Evolutionary conservation across 2,888 invertebrate species (phyloP).

Genomic region (Nemotelus nigrinus): DNA sequence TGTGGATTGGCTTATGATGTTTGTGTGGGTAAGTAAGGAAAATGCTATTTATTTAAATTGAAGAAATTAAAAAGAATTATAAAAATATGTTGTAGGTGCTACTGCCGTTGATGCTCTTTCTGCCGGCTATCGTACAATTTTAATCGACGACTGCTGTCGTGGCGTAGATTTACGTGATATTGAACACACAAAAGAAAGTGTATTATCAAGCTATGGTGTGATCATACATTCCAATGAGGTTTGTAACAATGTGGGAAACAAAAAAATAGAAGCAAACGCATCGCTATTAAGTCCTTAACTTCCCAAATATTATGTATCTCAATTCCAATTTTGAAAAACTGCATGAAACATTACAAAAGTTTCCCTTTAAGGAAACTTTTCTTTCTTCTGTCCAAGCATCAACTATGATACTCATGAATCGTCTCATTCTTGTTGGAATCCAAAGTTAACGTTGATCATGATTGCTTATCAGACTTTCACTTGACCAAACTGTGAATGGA

Average conservation of each 20-base stretch:
- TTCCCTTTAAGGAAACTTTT: no score
- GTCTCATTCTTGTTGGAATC: no score
- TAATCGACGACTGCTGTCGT: slow-evolving; percentile 90
- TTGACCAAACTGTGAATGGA: no score
- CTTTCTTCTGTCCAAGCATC: no score
- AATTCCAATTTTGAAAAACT: no score
- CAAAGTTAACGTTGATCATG: no score
- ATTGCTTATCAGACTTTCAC: no score
- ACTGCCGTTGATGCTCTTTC: slow-evolving; percentile 90
- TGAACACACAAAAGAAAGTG: slow-evolving; percentile 80
- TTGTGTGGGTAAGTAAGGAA: slow-evolving; percentile 78
- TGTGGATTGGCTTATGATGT: slow-evolving; percentile 96
- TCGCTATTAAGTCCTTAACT: no score
- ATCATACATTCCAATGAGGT: slow-evolving; percentile 82
- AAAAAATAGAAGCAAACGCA: neutral
- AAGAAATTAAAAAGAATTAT: slow-evolving; percentile 6
- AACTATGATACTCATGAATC: no score
- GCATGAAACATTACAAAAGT: no score
- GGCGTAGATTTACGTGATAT: slow-evolving; percentile 89
- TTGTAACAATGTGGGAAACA: slow-evolving; percentile 38
- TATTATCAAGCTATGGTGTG: slow-evolving; percentile 80
- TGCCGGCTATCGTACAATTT: slow-evolving; percentile 87
- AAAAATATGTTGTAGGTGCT: slow-evolving; percentile 69
- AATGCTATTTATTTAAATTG: slow-evolving; percentile 11
- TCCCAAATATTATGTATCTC: no score